Percentiles rank a stretch among this genome's conserved stretches.
Conservation (phyloP, 2,888 invertebrate species). For the Strigamia transsilvanica region DNA sequence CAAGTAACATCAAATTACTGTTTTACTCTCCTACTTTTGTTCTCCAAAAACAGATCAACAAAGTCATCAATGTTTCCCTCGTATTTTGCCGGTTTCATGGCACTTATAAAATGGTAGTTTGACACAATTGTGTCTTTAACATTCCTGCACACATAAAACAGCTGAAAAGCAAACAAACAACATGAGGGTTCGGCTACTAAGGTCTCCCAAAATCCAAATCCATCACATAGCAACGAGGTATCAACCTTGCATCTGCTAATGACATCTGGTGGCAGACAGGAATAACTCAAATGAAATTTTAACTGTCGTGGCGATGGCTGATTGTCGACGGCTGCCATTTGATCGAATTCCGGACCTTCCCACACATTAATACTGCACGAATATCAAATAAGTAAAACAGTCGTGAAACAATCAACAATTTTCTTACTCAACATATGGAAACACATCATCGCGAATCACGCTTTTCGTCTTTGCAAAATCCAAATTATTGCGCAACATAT, state of each 20-base stretch:
- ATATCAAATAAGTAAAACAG: neutral
- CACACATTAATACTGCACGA: neutral
- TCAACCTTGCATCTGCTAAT: neutral
- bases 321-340: neutral
- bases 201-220: too few species aligned
- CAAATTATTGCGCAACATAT: conserved; percentile 77
- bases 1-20: neutral
- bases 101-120: neutral
- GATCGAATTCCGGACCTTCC: neutral
- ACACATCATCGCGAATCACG: neutral
- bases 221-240: neutral
- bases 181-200: too few species aligned
- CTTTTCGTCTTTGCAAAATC: conserved; percentile 78
- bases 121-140: neutral
- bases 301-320: neutral
- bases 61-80: neutral
- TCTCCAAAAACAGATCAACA: neutral
- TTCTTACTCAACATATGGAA: neutral
- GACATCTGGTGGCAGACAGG: neutral
- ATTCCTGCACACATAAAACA: neutral
- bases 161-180: neutral
- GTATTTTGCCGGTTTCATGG: neutral
- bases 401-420: neutral
- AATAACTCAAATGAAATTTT: neutral
- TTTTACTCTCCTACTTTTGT: neutral